Conservation (phyloP, 2,888 invertebrate species). For the Cataglyphis altisquamis region DNA sequence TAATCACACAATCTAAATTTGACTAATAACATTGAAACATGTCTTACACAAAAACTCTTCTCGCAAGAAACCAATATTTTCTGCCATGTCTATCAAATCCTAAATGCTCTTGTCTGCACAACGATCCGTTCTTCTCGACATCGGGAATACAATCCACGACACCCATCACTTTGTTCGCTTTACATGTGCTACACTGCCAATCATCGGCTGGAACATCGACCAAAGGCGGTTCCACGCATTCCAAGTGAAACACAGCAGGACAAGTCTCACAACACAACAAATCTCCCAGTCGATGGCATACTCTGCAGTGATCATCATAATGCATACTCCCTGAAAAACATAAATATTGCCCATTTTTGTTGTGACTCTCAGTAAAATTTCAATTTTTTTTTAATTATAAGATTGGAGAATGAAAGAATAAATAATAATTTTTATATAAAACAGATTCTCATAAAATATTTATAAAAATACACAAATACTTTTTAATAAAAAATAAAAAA, state of each 20-base stretch:
- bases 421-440: neutral
- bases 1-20: constrained; percentile 1
- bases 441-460: neutral
- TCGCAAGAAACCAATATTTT: constrained; percentile 98
- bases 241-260: constrained; percentile 98
- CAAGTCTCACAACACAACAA: constrained; percentile 99
- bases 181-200: constrained; percentile 98
- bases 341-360: neutral
- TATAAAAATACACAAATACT: neutral
- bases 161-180: constrained; percentile 96
- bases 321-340: constrained; percentile 90
- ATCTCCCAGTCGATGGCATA: constrained; percentile 97
- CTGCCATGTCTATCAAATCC: constrained; percentile 98
- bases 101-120: constrained; percentile 97
- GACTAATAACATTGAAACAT: constrained; percentile 15
- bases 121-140: constrained; percentile 95
- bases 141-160: constrained; percentile 97
- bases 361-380: neutral
- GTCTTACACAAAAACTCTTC: constrained; percentile 97
- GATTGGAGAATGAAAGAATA: neutral
- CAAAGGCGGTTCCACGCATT: constrained; percentile 98
- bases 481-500: neutral
- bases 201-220: constrained; percentile 98
- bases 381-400: neutral
- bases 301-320: constrained; percentile 97